Conservation (phyloP, 2,113 vertebrate genomes). For the Patagioenas fasciata region DNA sequence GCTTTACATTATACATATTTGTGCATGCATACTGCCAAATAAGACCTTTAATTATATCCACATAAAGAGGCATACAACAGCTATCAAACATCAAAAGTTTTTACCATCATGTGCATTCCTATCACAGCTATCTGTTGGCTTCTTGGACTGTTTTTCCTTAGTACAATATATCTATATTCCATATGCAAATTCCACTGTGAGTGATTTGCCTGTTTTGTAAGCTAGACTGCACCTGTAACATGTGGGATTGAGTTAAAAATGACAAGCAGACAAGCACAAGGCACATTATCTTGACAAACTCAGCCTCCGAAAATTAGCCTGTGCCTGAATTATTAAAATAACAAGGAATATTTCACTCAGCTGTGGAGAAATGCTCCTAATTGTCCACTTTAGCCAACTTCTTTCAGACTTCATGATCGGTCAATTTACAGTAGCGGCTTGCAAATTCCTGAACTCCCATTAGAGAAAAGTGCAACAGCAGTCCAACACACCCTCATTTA, state of each 20-base stretch:
- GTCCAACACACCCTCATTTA: constrained; percentile 93
- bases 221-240: constrained; percentile 83
- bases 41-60: constrained; percentile 1
- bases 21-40: not conserved
- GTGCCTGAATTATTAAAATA: constrained; percentile 98
- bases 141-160: constrained; percentile 23
- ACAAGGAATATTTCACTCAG: constrained; percentile 96
- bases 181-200: constrained; percentile 78
- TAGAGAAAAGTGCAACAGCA: constrained; percentile 82
- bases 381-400: constrained; percentile 97
- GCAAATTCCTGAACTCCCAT: constrained; percentile 89
- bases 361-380: constrained; percentile 91
- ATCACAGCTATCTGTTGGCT: constrained; percentile 59
- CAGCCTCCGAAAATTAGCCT: constrained; percentile 91
- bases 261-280: constrained; percentile 91
- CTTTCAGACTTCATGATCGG: constrained; percentile 88
- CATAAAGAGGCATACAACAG: not conserved
- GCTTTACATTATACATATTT: not conserved
- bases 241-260: constrained; percentile 91
- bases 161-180: constrained; percentile 72
- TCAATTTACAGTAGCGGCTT: constrained; percentile 87
- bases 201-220: constrained; percentile 83
- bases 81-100: constrained; percentile 30
- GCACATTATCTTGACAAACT: constrained; percentile 95
- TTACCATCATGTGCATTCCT: constrained; percentile 14